Evolutionary conservation across 1,140 invertebrate genomes (phyloP), one percentile per base, ranked within the genome.

Genomic region (Pararge aegeria): DNA sequence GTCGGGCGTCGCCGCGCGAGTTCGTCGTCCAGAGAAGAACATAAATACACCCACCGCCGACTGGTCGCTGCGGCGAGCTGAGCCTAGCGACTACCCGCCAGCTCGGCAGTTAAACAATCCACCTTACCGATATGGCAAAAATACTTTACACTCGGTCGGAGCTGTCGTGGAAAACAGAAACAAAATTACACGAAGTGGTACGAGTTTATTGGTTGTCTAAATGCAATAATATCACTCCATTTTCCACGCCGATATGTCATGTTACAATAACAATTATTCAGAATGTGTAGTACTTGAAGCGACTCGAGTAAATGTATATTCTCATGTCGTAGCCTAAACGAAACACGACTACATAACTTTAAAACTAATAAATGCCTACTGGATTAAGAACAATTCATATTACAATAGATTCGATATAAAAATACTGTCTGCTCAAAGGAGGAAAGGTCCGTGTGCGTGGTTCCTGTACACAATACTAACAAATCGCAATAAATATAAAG

Each of bases 161-260:
- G 66, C 61, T 66, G 74, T 58, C 73, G 78, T 81, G 82, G 82
- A 75, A 82, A 82, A 83, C 68, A 79, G 67, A 83, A 81, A 72
- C 67, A 78, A 73, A 74, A 75, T 78, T 67, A 70, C 57, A 68
- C 67, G 16, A 42, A 40, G 40, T 50, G 13, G 38, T 42, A 42
- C 16, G 38, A 42, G 30, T 42, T 42, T 42, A 42, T 42, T 42
- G 44, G 72, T 55, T 57, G 20, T 51, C 48, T 29, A 62, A 61
- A 63, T 55, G 55, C 57, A 48, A 67, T 63, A 68, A 61, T 42
- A 63, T 68, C 68, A 74, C 56, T 73, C 64, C 70, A 78, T 78
- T 74, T 76, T 77, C 74, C 77, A 78, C 77, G 71, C 69, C 38
- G 64, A 74, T 71, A 70, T 64, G 63, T 65, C 37, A 53, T 65